These are phyloP conservation scores for Babyrousa celebensis DNA, from an alignment of 2,797 vertebrate genomes.

Conservation along the genomic window DNA sequence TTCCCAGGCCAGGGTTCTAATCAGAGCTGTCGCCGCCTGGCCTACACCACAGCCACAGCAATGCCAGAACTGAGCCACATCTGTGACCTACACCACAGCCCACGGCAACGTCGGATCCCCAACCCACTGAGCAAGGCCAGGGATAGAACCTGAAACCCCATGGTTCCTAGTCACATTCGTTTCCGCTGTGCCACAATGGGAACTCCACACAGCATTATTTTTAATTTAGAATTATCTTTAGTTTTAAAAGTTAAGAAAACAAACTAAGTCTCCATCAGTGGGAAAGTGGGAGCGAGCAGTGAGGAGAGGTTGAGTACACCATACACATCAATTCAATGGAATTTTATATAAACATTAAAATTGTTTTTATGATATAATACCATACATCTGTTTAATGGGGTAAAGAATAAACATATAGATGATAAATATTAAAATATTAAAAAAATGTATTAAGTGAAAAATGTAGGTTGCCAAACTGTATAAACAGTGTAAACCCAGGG, in stretches of 20 bases:
- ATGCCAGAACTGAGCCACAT: too few relatives aligned
- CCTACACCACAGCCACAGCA: too few relatives aligned
- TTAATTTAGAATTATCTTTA: constrained; percentile 11
- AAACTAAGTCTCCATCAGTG: neutral
- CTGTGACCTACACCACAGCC: too few relatives aligned
- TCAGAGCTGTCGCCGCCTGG: too few relatives aligned
- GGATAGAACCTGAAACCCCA: too few relatives aligned
- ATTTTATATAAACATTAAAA: neutral
- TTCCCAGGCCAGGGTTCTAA: too few relatives aligned
- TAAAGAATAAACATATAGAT: constrained; percentile 19
- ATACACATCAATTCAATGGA: neutral
- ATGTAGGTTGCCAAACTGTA: constrained; percentile 2
- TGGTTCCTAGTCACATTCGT: too few relatives aligned
- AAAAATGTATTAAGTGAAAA: constrained; percentile 63
- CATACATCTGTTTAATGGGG: constrained; percentile 46
- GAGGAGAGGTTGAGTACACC: neutral
- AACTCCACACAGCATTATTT: neutral
- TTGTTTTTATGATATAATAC: constrained; percentile 14
- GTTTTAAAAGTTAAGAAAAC: constrained; percentile 59
- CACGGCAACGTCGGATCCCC: too few relatives aligned
- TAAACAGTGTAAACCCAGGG: neutral
- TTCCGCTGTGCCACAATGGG: too few relatives aligned
- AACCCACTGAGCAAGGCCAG: too few relatives aligned
- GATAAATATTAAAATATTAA: neutral
- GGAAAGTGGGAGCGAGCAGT: neutral